Evolutionary conservation across 2,113 vertebrate species (phyloP).

Genomic region (Cranoglanis bouderius): DNA sequence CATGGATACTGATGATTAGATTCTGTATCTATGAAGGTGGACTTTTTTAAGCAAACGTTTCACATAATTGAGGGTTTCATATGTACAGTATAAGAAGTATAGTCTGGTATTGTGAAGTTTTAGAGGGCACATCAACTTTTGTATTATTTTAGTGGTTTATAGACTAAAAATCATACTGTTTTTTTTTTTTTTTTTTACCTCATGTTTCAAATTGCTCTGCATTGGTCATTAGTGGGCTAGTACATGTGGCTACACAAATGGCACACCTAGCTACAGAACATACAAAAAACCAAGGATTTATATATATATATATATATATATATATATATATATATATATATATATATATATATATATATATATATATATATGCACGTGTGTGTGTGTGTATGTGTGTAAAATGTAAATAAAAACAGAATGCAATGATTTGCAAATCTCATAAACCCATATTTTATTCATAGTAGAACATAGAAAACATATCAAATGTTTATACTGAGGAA

Average conservation of each 20-base stretch:
- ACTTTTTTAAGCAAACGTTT: neutral
- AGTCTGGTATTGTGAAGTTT: neutral
- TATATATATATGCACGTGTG: too few species aligned
- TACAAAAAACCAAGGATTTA: neutral
- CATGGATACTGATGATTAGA: neutral
- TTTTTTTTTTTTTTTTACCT: too few species aligned
- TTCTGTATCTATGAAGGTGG: neutral
- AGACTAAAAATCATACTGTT: neutral
- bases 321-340: too few species aligned
- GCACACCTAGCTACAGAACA: neutral
- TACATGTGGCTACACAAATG: neutral
- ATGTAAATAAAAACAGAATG: too few species aligned
- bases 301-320: too few species aligned
- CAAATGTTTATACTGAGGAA: too few species aligned
- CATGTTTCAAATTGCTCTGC: neutral
- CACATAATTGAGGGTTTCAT: neutral
- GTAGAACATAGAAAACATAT: too few species aligned
- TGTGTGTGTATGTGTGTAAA: too few species aligned
- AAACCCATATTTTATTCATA: too few species aligned
- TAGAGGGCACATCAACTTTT: neutral
- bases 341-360: too few species aligned
- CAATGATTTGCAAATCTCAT: too few species aligned
- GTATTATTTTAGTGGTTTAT: neutral
- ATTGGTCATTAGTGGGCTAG: neutral
- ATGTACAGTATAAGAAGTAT: neutral